Evolutionary conservation across 2,888 invertebrate genomes (phyloP), one percentile per base, ranked within the genome.

Genomic region (Thymelicus lineola): DNA sequence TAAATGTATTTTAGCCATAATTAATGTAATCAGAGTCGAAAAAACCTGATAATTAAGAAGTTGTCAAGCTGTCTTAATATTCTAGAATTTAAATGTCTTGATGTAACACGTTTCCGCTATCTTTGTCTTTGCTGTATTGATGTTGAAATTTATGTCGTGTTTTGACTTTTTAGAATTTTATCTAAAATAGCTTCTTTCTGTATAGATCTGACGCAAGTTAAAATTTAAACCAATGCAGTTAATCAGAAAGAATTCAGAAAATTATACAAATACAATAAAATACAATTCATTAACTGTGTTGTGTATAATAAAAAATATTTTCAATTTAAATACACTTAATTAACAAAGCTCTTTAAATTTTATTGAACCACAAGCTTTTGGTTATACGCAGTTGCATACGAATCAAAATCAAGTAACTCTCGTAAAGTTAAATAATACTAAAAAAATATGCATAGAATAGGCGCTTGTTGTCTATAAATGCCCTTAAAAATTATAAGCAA

Each of bases 151-250:
- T 42, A 82, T 85, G 80, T 82, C 78, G 77, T 80, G 70, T 78
- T 76, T 72, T 72, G 67, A 45, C 28, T 69, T 36, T 62, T 67
- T 9, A 28, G 35, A 67, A 10, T 57, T 53, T 73, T 74, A 45
- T 35, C 57, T 65, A 76, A 76, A 77, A 71, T 72, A 73, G 66
- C 72, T 71, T 70, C 64, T 15, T 74, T 75, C 73, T 75, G 64
- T 72, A 75, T 74, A 72, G 76, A 84, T 85, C 86, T 87, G 91
- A 87, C 86, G 91, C 88, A 89, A 90, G 88, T 86, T 87, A 82
- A 83, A 81, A 75, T 70, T 62, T 64, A 71, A 62, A 50, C 6
- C 9, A 50, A 17, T 50, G 48, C 48, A 50, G 17, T 15, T 48
- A 1, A n/a, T n/a, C n/a, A n/a, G n/a, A n/a, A n/a, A n/a, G n/a